Conservation (phyloP, 2,113 vertebrate genomes). For the Bufo gargarizans region DNA sequence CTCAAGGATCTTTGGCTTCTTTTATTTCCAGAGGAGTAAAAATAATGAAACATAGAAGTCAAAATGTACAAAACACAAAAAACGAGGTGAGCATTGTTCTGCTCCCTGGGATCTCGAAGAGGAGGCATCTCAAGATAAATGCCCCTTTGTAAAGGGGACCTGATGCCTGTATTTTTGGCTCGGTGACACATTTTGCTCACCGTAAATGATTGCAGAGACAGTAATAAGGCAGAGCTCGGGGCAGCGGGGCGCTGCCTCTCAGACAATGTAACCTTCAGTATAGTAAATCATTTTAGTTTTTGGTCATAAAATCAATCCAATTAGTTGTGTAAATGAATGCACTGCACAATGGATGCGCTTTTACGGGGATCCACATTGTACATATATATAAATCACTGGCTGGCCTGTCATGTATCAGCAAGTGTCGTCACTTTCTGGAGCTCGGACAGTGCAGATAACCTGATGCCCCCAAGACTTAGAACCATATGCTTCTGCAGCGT, state of each 20-base stretch:
- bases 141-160: not conserved
- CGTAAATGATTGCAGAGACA: not conserved
- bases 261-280: slow-evolving; percentile 18
- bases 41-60: not conserved
- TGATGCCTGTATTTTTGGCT: not conserved
- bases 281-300: slow-evolving; percentile 31
- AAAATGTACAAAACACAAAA: not conserved
- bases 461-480: not conserved
- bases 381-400: slow-evolving; percentile 21
- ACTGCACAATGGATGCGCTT: not conserved
- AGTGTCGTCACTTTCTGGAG: slow-evolving; percentile 7
- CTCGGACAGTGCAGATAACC: slow-evolving; percentile 37
- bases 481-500: not conserved
- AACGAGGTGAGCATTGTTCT: not conserved
- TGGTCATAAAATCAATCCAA: slow-evolving; percentile 52
- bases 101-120: not conserved
- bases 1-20: not conserved
- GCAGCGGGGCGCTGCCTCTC: no score
- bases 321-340: slow-evolving; percentile 28
- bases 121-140: not conserved
- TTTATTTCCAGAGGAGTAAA: slow-evolving; percentile 29
- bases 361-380: slow-evolving; percentile 1
- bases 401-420: slow-evolving; percentile 8
- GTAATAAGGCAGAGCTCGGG: not conserved
- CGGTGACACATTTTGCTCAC: not conserved